Conservation (phyloP, 2,113 vertebrate species). For the Vidua macroura region DNA sequence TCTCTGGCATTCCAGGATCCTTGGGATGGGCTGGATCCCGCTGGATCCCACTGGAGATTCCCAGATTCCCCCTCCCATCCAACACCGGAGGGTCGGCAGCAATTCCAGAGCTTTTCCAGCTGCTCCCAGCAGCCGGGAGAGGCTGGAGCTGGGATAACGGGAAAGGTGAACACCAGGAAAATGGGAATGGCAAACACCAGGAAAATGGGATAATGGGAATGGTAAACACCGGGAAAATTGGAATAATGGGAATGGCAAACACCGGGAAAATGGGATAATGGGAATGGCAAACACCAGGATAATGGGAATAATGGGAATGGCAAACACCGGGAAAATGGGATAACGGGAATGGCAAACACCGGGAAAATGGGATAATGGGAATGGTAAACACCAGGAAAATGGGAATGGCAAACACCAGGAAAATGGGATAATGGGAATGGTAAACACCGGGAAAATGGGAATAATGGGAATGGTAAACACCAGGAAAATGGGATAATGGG, state of each 20-base stretch:
- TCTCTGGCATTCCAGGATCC: neutral
- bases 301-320: no score
- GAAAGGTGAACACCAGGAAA: neutral
- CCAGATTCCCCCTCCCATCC: neutral
- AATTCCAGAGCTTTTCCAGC: neutral
- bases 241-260: neutral
- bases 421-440: no score
- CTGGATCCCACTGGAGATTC: neutral
- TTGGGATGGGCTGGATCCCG: neutral
- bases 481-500: no score
- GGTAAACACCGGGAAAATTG: neutral
- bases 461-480: no score
- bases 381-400: no score
- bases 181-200: accelerated
- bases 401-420: no score
- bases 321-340: neutral
- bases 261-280: no score
- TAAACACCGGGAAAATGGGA: no score
- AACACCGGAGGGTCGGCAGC: accelerated
- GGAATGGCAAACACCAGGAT: no score
- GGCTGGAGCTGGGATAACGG: accelerated
- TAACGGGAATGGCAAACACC: no score
- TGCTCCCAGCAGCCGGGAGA: neutral
- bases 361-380: no score
- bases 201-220: neutral